Conservation (phyloP, 2,113 vertebrate species). For the Fulmarus glacialis region DNA sequence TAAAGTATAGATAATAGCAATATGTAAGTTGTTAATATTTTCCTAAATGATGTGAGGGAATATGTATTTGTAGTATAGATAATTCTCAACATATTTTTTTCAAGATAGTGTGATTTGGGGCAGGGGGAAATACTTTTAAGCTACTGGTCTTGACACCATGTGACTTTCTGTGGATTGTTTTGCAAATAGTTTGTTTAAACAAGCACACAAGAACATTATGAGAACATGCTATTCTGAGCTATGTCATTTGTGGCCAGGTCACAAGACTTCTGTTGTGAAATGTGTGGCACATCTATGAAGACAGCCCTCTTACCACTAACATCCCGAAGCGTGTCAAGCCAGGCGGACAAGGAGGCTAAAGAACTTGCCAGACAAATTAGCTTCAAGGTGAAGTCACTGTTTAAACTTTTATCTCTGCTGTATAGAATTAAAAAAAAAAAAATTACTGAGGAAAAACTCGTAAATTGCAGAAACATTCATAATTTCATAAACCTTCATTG, state of each 20-base stretch:
- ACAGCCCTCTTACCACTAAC: constrained; percentile 85
- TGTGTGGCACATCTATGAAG: constrained; percentile 87
- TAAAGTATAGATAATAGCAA: background rate
- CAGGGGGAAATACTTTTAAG: background rate
- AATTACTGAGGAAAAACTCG: background rate
- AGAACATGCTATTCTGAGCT: constrained; percentile 8
- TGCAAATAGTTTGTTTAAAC: background rate
- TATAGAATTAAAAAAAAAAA: background rate
- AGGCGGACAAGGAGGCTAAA: constrained; percentile 86
- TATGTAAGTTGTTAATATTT: background rate
- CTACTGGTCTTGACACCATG: background rate
- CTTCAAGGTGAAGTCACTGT: constrained; percentile 86
- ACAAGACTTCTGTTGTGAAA: constrained; percentile 94
- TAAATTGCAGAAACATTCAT: background rate
- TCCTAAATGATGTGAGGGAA: background rate
- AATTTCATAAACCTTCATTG: background rate
- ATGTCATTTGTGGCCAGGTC: constrained; percentile 79
- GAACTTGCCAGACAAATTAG: constrained; percentile 94
- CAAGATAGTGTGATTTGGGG: background rate
- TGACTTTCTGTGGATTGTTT: background rate
- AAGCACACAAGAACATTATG: background rate
- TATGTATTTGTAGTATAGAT: background rate
- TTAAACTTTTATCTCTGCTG: background rate
- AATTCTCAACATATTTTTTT: background rate
- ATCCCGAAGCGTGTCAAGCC: constrained; percentile 83